Evolutionary conservation across 2,797 vertebrate genomes (phyloP).

Genomic region (Chaunax sp.): DNA sequence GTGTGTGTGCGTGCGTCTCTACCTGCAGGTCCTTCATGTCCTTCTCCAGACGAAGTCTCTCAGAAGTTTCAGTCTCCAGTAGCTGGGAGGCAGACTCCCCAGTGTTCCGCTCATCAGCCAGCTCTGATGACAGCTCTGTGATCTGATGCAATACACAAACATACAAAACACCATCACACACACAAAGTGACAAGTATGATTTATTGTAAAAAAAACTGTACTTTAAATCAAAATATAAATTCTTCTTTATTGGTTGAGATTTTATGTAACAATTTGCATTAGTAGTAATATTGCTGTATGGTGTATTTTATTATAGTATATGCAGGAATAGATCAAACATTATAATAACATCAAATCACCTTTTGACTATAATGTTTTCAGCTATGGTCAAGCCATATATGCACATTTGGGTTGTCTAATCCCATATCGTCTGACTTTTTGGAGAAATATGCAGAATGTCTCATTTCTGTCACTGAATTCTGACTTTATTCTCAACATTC

Average conservation of each 20-base stretch:
- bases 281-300: no score
- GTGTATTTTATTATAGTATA: no score
- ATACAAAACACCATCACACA: conserved; percentile 21
- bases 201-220: background rate
- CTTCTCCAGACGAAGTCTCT: conserved; percentile 92
- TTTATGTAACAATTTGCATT: no score
- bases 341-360: no score
- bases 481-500: no score
- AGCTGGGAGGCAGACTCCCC: conserved; percentile 96
- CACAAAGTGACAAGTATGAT: background rate
- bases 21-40: conserved; percentile 98
- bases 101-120: conserved; percentile 94
- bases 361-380: no score
- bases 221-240: no score
- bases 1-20: background rate
- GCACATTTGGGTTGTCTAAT: background rate
- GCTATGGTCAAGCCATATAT: no score
- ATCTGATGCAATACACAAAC: conserved; percentile 81
- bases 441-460: background rate
- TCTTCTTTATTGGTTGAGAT: no score
- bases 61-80: conserved; percentile 91
- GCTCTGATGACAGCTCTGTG: conserved; percentile 94
- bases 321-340: no score
- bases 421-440: background rate
- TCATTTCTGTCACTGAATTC: background rate